Percentiles rank a stretch among this genome's conserved stretches.
These are phyloP conservation scores for Drosophila littoralis DNA, from an alignment of 1,140 invertebrate genomes.

Conservation along the genomic window DNA sequence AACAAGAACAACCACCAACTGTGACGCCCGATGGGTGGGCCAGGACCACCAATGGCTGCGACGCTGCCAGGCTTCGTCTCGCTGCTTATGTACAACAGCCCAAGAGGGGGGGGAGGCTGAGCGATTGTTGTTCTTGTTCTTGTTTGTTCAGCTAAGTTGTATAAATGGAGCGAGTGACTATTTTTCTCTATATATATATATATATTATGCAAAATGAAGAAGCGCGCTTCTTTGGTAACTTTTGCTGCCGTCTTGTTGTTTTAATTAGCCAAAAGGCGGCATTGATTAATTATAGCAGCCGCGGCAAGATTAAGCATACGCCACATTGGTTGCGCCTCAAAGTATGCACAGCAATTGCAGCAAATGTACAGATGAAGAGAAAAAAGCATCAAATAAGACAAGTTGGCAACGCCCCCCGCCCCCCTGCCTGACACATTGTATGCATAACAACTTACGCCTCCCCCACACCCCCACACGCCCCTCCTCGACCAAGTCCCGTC, in stretches of 20 bases:
- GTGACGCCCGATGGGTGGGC: constrained; percentile 72
- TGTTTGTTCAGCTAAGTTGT: constrained; percentile 62
- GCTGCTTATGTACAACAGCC: constrained; percentile 65
- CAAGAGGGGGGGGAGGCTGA: too few relatives aligned
- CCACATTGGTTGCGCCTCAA: constrained; percentile 14
- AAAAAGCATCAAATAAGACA: background rate
- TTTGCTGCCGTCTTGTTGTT: constrained; percentile 31
- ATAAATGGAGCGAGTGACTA: constrained; percentile 35
- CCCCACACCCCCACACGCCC: background rate
- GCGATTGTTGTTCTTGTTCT: constrained; percentile 29
- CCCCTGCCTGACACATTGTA: background rate
- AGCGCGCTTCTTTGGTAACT: background rate
- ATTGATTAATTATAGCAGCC: constrained; percentile 14
- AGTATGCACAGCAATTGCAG: constrained; percentile 14
- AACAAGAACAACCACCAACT: constrained; percentile 72
- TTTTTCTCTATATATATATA: background rate
- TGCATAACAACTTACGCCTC: background rate
- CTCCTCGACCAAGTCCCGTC: constrained; percentile 21
- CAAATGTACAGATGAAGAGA: background rate
- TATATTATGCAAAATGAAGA: constrained; percentile 10
- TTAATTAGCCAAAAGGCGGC: constrained; percentile 53
- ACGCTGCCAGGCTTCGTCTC: constrained; percentile 24
- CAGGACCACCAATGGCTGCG: constrained; percentile 76
- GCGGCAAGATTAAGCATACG: constrained; percentile 48
- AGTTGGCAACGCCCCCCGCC: constrained; percentile 2